A percentile compares a stretch with the other conserved stretches of the same genome.
phyloP scores from a whole-genome alignment of 2,888 invertebrate species.

The Andricus curvator region DNA sequence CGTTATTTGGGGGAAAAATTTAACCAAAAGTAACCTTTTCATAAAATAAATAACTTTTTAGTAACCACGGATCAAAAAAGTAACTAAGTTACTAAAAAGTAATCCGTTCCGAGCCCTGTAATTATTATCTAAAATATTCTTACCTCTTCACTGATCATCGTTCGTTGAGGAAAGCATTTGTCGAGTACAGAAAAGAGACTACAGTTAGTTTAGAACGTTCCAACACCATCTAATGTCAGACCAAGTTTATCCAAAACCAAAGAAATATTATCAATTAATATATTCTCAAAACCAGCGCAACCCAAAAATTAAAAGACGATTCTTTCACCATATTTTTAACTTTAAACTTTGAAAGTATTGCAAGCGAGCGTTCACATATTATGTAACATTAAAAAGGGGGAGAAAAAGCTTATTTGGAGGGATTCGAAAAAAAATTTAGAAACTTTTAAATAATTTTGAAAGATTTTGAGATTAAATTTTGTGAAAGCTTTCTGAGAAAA shows the following conservation, averaged over 20 bases:
- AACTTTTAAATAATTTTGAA: too few species aligned
- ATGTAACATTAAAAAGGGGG: too few species aligned
- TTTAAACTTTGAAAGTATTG: constrained; percentile 18
- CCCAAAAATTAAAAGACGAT: not conserved
- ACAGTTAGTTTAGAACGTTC: constrained; percentile 66
- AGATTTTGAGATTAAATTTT: too few species aligned
- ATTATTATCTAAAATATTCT: constrained; percentile 52
- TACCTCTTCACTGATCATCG: constrained; percentile 72
- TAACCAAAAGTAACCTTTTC: too few species aligned
- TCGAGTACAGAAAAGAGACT: constrained; percentile 64
- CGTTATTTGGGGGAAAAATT: too few species aligned
- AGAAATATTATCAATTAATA: constrained; percentile 30
- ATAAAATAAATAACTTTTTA: too few species aligned
- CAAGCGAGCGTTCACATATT: not conserved
- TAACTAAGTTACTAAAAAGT: too few species aligned
- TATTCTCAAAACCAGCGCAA: not conserved
- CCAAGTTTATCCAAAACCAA: constrained; percentile 47
- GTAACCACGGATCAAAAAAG: too few species aligned
- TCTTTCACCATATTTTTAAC: not conserved
- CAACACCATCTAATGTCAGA: constrained; percentile 61
- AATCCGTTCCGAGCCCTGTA: too few species aligned
- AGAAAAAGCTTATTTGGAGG: too few species aligned
- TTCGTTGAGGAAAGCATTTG: constrained; percentile 66
- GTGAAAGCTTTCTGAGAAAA: too few species aligned
- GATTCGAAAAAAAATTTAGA: too few species aligned